Base-by-base conservation (phyloP, 2,888 invertebrate genomes). In the Abscondita cerata region DNA sequence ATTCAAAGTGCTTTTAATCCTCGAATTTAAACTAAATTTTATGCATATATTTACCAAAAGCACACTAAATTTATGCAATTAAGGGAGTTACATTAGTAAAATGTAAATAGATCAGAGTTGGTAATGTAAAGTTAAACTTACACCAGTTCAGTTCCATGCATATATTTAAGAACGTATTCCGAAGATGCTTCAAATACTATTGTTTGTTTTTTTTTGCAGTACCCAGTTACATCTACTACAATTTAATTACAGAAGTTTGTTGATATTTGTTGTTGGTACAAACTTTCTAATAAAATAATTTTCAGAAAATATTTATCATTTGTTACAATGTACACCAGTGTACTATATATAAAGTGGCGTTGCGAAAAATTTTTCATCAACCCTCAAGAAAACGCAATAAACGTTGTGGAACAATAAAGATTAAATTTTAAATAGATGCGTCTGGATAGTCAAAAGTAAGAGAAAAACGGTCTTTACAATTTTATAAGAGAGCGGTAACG, bases 401-500 rank as follows among this genome's bases (percentile, higher is more conserved):
- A 11, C 38, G 11, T 13, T 20, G 12, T 47, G 4, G 19, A 40
- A 34, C 50, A 15, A 50, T 50, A 56, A 41, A 56, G 48, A 56
- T 56, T 56, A 56, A 56, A 56, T 18, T 56, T 56, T 56, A 48
- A 56, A 34, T 11, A 54, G 20, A 13, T 36, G 50, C n/a, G n/a
- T n/a, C n/a, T n/a, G n/a, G n/a, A n/a, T n/a, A n/a, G n/a, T n/a
- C n/a, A n/a, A n/a, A n/a, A n/a, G n/a, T n/a, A n/a, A n/a, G n/a
- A n/a, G n/a, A n/a, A n/a, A n/a, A n/a, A n/a, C n/a, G n/a, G n/a
- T n/a, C n/a, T n/a, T n/a, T n/a, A n/a, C n/a, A n/a, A n/a, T n/a
- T n/a, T n/a, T n/a, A n/a, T n/a, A n/a, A n/a, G n/a, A n/a, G n/a
- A n/a, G n/a, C n/a, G n/a, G n/a, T n/a, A n/a, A n/a, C n/a, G n/a